Percentiles rank a stretch among this genome's conserved stretches.
Conservation (phyloP, 2,888 invertebrate genomes). For the Eristalis tenax region DNA sequence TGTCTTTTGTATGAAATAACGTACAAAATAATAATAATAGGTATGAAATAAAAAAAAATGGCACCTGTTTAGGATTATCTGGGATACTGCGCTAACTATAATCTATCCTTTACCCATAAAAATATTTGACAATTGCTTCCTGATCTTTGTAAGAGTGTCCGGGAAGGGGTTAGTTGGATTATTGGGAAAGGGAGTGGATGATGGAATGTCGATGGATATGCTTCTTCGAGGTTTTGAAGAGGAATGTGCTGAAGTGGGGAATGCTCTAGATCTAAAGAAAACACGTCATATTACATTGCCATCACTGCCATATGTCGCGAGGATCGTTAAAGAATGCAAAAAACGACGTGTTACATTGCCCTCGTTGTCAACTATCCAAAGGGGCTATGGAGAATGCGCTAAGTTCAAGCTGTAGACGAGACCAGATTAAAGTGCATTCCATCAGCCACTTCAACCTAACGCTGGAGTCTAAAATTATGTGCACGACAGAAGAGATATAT, state of each 20-base stretch:
- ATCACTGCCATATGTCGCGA: too few species aligned
- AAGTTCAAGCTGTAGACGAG: too few species aligned
- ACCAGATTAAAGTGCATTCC: too few species aligned
- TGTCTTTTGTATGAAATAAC: conserved; percentile 29
- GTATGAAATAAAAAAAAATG: conserved; percentile 33
- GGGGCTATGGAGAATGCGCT: too few species aligned
- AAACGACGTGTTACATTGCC: too few species aligned
- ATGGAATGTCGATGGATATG: not conserved
- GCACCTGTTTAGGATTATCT: conserved; percentile 56
- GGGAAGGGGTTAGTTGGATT: not conserved
- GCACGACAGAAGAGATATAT: too few species aligned
- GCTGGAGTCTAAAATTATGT: too few species aligned
- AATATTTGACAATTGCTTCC: conserved; percentile 21
- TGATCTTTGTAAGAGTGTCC: conserved; percentile 29
- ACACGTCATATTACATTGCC: too few species aligned
- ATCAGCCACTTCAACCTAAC: too few species aligned
- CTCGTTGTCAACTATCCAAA: too few species aligned
- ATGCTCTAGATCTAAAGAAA: not conserved
- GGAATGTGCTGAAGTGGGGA: not conserved
- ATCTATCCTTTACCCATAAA: conserved; percentile 30
- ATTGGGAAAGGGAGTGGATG: not conserved
- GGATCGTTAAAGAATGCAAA: too few species aligned
- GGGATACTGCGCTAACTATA: conserved; percentile 26
- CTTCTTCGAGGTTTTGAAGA: not conserved
- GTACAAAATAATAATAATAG: conserved; percentile 5